Conservation (phyloP, 2,888 invertebrate genomes). For the Aporophyla nigra region DNA sequence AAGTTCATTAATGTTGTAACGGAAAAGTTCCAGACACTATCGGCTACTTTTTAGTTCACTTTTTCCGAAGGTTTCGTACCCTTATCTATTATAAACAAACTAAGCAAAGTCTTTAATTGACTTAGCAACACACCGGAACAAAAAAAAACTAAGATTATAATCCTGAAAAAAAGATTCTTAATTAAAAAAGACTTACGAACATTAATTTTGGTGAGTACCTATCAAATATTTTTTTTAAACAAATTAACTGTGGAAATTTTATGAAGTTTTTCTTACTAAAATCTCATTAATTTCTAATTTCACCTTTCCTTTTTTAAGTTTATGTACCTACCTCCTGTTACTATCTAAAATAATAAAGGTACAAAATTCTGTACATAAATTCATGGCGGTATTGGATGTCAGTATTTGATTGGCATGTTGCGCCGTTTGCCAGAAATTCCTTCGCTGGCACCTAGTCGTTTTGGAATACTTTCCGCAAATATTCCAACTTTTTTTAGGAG, state of each 20-base stretch:
- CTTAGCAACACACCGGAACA: background rate
- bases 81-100: background rate
- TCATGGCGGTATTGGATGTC: background rate
- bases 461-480: background rate
- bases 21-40: background rate
- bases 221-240: background rate
- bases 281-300: background rate
- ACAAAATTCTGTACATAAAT: background rate
- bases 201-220: conserved; percentile 12
- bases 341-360: conserved; percentile 1
- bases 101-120: background rate
- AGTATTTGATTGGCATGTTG: background rate
- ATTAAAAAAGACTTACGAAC: background rate
- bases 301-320: background rate
- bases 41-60: background rate
- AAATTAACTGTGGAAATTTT: conserved; percentile 12
- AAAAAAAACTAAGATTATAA: background rate
- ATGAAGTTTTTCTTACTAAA: conserved; percentile 29
- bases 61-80: background rate
- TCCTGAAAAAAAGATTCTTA: background rate
- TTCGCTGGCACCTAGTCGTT: background rate
- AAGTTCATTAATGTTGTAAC: background rate
- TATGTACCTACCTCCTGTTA: background rate
- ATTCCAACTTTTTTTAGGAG: too few relatives aligned
- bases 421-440: background rate